phyloP scores from a whole-genome alignment of 2,797 vertebrate genomes.

The Eidolon dupreanum region DNA sequence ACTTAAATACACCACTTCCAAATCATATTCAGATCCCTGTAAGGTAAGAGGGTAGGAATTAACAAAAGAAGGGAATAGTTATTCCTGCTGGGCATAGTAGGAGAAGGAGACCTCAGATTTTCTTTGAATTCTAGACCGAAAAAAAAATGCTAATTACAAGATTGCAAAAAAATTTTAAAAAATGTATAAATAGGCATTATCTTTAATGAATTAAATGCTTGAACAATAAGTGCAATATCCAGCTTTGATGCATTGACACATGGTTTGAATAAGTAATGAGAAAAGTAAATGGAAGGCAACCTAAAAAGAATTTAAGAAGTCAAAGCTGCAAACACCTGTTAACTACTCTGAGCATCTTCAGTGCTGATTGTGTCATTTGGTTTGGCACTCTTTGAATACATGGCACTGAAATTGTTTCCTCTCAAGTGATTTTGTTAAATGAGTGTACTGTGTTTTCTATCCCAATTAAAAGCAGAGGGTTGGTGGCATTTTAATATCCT shows the following conservation, averaged over 20 bases:
- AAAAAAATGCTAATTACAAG: background rate
- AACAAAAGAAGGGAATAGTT: background rate
- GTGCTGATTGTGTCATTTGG: constrained; percentile 23
- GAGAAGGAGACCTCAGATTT: background rate
- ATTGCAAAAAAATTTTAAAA: background rate
- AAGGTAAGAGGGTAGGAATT: background rate
- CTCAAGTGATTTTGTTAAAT: constrained; percentile 34
- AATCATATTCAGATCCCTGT: background rate
- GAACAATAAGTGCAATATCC: constrained; percentile 13
- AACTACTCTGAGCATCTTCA: constrained; percentile 60
- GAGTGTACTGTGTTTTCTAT: constrained; percentile 43
- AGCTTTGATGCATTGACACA: background rate
- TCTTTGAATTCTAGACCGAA: constrained; percentile 23
- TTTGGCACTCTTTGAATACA: constrained; percentile 69
- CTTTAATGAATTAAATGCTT: constrained; percentile 45
- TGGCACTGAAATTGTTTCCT: constrained; percentile 57
- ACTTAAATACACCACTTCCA: background rate
- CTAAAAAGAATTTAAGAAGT: constrained; percentile 53
- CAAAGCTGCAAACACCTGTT: constrained; percentile 41
- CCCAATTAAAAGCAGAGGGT: constrained; percentile 51
- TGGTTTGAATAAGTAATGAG: background rate
- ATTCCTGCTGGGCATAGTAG: accelerated
- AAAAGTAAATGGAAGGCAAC: constrained; percentile 17
- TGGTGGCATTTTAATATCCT: constrained; percentile 15
- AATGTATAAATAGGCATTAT: background rate